Percentiles rank a stretch among this genome's conserved stretches.
Evolutionary conservation across 2,113 vertebrate genomes (phyloP).

Genomic region (Lophotis ruficrista): DNA sequence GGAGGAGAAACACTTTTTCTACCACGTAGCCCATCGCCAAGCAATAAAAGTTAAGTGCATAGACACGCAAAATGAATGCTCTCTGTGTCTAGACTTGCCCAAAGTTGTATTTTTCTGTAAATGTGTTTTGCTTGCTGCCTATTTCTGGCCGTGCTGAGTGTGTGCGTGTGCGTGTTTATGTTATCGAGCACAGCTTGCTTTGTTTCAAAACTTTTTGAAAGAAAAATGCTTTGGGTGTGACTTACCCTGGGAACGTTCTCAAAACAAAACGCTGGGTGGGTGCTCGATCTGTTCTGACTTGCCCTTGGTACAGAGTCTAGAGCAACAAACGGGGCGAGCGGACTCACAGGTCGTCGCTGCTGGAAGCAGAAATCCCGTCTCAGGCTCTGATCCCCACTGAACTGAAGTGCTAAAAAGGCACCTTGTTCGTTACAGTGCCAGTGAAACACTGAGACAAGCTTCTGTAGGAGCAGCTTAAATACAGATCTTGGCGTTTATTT

Average conservation of each 20-base stretch:
- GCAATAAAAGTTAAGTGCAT: neutral
- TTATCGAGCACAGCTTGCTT: neutral
- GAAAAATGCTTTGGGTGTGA: conserved; percentile 4
- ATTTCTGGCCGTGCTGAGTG: neutral
- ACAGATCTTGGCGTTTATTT: neutral
- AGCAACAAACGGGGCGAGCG: neutral
- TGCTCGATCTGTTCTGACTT: conserved; percentile 14
- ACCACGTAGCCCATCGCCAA: neutral
- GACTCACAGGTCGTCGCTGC: neutral
- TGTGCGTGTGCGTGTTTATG: neutral
- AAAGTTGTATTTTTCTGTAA: neutral
- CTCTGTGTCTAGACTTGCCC: neutral
- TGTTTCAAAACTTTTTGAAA: neutral
- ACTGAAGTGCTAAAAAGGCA: neutral
- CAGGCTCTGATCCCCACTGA: neutral
- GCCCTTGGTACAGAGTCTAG: neutral
- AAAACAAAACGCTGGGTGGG: conserved; percentile 16
- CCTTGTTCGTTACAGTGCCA: neutral
- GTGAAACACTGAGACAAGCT: neutral
- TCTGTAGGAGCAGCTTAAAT: neutral
- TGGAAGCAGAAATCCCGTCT: neutral
- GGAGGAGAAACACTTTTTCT: neutral
- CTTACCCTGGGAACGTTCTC: conserved; percentile 5
- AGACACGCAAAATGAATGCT: neutral
- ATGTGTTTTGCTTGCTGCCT: neutral